Conservation (phyloP, 2,113 vertebrate genomes). For the Carassius gibelio region DNA sequence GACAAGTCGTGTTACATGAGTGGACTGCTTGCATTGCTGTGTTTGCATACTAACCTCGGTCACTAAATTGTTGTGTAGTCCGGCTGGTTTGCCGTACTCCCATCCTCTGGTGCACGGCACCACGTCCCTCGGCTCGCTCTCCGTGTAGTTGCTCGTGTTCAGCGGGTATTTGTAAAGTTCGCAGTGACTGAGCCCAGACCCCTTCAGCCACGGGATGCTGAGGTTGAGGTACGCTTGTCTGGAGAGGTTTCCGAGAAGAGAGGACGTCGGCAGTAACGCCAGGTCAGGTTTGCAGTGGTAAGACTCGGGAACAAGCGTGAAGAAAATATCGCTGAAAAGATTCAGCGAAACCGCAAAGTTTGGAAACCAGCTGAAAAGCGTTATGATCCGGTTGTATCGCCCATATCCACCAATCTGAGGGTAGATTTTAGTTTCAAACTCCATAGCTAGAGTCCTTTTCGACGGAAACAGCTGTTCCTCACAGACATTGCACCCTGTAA, state of each 20-base stretch:
- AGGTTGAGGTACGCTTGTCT: conserved; percentile 69
- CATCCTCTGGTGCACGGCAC: conserved; percentile 79
- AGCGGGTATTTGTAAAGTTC: conserved; percentile 71
- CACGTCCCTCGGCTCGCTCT: conserved; percentile 53
- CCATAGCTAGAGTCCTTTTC: conserved; percentile 62
- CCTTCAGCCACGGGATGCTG: conserved; percentile 73
- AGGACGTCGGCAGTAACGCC: conserved; percentile 71
- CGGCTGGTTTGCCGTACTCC: conserved; percentile 72
- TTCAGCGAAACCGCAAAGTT: conserved; percentile 77
- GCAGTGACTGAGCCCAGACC: conserved; percentile 71
- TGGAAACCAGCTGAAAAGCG: conserved; percentile 78
- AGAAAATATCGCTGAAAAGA: conserved; percentile 74
- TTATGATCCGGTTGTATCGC: conserved; percentile 72
- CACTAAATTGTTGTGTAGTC: conserved; percentile 79
- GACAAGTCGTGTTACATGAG: background rate
- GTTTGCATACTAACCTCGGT: conserved; percentile 74
- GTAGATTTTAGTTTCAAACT: conserved; percentile 69
- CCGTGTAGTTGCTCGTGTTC: conserved; percentile 63
- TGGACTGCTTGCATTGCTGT: background rate
- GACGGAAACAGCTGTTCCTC: background rate
- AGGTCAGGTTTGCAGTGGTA: conserved; percentile 79
- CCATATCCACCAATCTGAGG: conserved; percentile 76
- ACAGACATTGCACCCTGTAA: background rate
- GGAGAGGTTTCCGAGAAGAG: conserved; percentile 71
- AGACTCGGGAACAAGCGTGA: conserved; percentile 68